Evolutionary conservation across 2,113 vertebrate genomes (phyloP).

Genomic region (Nesospiza acunhae): DNA sequence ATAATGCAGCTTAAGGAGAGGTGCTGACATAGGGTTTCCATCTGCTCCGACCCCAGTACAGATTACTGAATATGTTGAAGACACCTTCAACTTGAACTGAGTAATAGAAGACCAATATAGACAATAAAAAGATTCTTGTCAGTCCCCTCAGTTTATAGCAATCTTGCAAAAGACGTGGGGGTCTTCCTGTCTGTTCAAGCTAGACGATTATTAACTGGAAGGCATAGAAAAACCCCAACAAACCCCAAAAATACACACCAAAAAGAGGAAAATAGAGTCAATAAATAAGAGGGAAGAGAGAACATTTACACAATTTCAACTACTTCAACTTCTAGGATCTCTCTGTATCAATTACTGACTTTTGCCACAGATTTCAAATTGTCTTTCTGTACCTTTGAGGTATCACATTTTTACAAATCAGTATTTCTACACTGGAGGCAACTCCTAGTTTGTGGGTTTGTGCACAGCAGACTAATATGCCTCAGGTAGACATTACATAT

Average conservation of each 20-base stretch:
- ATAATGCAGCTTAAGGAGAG: constrained; percentile 12
- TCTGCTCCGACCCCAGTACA: background rate
- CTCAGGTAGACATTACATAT: background rate
- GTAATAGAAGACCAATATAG: background rate
- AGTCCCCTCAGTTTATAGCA: background rate
- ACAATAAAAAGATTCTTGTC: background rate
- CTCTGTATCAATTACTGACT: background rate
- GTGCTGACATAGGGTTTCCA: constrained; percentile 44
- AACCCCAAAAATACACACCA: background rate
- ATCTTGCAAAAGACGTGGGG: background rate
- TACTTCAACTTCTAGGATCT: background rate
- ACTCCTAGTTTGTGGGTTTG: background rate
- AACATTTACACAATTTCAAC: background rate
- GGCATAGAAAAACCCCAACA: background rate
- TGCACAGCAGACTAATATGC: background rate
- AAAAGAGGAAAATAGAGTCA: background rate
- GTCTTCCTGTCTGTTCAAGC: background rate
- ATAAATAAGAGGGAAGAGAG: background rate
- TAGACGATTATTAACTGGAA: background rate
- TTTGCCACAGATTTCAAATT: background rate
- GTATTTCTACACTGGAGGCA: background rate
- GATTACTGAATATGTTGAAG: background rate
- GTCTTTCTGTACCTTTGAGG: background rate
- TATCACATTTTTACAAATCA: background rate
- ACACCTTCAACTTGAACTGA: constrained; percentile 4